Conservation (phyloP, 1,140 invertebrate species). For the Dendrolimus kikuchii region DNA sequence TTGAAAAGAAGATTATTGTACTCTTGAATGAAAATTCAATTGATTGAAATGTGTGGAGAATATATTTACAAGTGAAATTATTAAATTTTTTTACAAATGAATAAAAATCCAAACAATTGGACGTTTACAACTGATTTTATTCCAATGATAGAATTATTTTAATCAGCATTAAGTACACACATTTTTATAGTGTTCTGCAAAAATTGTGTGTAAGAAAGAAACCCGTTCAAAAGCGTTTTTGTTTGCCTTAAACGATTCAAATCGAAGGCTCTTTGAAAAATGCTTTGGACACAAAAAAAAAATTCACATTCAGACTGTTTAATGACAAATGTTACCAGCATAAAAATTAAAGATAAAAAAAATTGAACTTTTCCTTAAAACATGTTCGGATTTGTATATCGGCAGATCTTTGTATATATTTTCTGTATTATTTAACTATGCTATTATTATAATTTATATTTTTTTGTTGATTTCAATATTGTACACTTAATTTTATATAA, state of each 20-base stretch:
- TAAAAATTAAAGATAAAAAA: too few relatives aligned
- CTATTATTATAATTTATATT: conserved; percentile 19
- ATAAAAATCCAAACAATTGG: too few relatives aligned
- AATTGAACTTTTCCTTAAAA: conserved; percentile 26
- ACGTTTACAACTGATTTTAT: too few relatives aligned
- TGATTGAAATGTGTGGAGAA: too few relatives aligned
- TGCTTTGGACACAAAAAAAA: conserved; percentile 30
- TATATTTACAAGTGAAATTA: too few relatives aligned
- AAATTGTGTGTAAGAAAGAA: conserved; percentile 54
- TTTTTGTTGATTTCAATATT: conserved; percentile 27
- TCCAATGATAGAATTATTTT: not conserved
- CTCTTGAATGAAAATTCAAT: too few relatives aligned
- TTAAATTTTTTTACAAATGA: too few relatives aligned
- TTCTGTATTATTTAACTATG: conserved; percentile 30
- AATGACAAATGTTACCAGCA: not conserved
- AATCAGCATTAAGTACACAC: conserved; percentile 41
- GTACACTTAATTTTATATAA: conserved; percentile 25
- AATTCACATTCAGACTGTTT: not conserved
- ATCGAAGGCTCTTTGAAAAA: conserved; percentile 57
- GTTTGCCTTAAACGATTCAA: conserved; percentile 42
- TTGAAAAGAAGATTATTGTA: too few relatives aligned
- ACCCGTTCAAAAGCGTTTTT: conserved; percentile 49
- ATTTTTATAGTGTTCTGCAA: conserved; percentile 66
- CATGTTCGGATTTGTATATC: conserved; percentile 46
- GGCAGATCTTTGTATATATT: conserved; percentile 68